Conservation (phyloP, 2,797 vertebrate genomes). For the Spinibarbus caldwelli region DNA sequence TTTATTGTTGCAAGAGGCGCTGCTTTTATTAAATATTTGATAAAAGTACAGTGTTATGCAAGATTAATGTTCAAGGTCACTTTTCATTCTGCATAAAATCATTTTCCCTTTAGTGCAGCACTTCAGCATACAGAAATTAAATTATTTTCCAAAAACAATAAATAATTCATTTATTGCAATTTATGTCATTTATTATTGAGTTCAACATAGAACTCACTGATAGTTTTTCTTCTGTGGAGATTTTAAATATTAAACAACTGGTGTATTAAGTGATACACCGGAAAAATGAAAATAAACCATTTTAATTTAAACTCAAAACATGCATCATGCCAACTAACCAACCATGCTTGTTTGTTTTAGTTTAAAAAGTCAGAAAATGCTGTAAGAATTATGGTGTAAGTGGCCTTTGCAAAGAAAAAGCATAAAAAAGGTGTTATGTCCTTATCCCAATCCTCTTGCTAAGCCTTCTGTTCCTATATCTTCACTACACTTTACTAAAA, state of each 20-base stretch:
- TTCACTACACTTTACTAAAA: background rate
- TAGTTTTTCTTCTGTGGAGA: too few relatives aligned
- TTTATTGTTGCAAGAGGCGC: background rate
- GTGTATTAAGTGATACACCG: background rate
- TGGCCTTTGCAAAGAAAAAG: background rate
- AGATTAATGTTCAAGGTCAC: slow-evolving; percentile 13
- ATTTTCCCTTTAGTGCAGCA: background rate
- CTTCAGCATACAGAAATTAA: background rate
- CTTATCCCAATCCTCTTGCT: background rate
- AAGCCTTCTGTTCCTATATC: background rate
- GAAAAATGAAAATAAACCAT: background rate
- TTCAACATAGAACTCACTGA: background rate
- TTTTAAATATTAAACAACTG: slow-evolving; percentile 3
- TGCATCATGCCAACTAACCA: background rate
- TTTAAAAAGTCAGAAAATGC: background rate
- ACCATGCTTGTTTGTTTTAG: background rate
- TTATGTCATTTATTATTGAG: slow-evolving; percentile 6
- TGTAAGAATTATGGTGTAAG: background rate
- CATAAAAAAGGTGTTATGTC: background rate
- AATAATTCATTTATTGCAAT: background rate
- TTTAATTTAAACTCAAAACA: background rate
- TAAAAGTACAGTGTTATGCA: background rate
- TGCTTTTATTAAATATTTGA: background rate
- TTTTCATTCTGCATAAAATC: background rate
- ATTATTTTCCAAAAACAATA: too few relatives aligned